Conservation (phyloP, 2,113 vertebrate genomes). For the Corydoras sp. region DNA sequence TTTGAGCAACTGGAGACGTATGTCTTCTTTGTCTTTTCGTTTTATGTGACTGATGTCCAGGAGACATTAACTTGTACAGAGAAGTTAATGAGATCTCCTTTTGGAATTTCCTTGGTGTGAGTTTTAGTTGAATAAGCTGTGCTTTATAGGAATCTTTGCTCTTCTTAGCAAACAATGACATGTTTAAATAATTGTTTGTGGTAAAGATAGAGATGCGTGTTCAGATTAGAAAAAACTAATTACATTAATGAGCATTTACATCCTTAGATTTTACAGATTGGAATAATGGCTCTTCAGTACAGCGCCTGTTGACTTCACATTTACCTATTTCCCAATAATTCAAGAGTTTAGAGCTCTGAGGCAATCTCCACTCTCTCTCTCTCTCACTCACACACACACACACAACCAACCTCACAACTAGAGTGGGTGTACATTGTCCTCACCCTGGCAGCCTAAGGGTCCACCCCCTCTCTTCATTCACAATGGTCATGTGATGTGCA, state of each 20-base stretch:
- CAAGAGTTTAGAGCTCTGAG: constrained; percentile 20
- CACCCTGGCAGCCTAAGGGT: constrained; percentile 40
- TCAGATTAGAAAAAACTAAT: no score
- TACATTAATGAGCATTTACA: neutral
- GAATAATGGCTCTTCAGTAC: neutral
- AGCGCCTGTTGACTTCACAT: constrained; percentile 1
- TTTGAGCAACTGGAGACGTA: no score
- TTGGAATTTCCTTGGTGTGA: no score
- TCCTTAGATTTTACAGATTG: neutral
- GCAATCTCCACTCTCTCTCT: constrained; percentile 16
- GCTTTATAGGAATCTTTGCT: no score
- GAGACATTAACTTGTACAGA: no score
- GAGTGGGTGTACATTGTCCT: constrained; percentile 32
- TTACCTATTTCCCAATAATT: constrained; percentile 19
- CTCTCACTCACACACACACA: neutral
- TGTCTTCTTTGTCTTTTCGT: no score
- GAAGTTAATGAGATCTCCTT: no score
- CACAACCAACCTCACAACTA: constrained; percentile 8
- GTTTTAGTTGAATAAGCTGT: no score
- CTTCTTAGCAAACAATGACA: no score
- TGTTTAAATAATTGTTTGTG: no score
- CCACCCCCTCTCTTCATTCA: constrained; percentile 46
- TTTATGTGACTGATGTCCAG: no score
- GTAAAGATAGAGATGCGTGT: no score
- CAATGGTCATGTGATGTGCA: constrained; percentile 42